Conservation (phyloP, 2,113 vertebrate genomes). For the Ibidorhyncha struthersii region DNA sequence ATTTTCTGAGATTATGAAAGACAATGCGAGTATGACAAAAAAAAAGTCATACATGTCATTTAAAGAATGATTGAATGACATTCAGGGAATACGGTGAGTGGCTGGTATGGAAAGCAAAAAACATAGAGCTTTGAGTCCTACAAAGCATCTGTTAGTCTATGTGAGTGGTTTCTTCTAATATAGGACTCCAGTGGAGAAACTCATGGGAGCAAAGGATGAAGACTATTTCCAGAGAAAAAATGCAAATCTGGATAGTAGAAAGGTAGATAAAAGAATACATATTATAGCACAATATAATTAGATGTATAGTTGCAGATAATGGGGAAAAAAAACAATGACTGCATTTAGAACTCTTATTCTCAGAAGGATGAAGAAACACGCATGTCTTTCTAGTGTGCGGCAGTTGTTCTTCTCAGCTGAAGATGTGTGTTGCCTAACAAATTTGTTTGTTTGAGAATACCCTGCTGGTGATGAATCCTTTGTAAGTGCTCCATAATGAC, state of each 20-base stretch:
- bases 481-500: background rate
- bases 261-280: background rate
- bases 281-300: background rate
- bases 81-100: background rate
- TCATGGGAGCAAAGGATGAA: background rate
- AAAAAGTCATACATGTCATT: background rate
- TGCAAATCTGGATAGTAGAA: background rate
- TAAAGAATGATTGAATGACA: background rate
- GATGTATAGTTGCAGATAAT: background rate
- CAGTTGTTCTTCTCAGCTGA: background rate
- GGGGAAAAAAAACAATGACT: background rate
- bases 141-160: background rate
- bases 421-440: background rate
- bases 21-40: background rate
- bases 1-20: background rate
- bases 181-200: background rate
- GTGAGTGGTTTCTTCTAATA: background rate
- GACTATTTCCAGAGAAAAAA: background rate
- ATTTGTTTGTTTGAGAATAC: background rate
- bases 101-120: background rate
- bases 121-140: background rate
- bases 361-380: background rate
- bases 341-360: background rate
- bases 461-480: background rate
- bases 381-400: background rate